Evolutionary conservation across 2,888 invertebrate genomes (phyloP), one percentile per base, ranked within the genome.

Genomic region (Macaria notata): DNA sequence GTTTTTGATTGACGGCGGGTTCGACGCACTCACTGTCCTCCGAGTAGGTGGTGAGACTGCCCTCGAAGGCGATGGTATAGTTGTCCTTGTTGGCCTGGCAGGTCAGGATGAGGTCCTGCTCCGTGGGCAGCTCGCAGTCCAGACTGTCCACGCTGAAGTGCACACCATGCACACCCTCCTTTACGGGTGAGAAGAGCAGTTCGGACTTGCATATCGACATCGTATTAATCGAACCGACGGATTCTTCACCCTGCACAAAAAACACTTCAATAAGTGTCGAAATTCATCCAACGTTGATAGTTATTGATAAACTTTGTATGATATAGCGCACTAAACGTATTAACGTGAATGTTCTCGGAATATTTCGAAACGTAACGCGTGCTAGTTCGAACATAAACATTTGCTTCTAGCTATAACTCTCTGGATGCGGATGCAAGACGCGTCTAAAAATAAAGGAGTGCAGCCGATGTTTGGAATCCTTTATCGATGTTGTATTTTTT

Each of bases 21-120:
- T 90, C 91, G 66, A 75, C 92, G 84, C 94, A 95, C 87, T 95
- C 95, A 79, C 95, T 96, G 81, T 95, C 96, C 86, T 97, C 97
- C 53, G 96, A 96, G 84, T 95, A 96, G 92, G 95, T 94, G 66
- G 95, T 95, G 71, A 95, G 93, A 74, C 96, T 96, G 76, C 97
- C 98, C 91, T 98, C 97, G 76, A 98, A 98, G 68, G 98, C 98
- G 76, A 98, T 97, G 65, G 98, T 98, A 83, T 98, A 98, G 91
- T 98, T 98, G 86, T 97, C 96, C 92, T 98, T 97, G 84, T 97
- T 97, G 63, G 97, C 96, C 87, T 96, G 96, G 84, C 98, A 98
- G 63, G 97, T 98, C 67, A 97, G 93, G 84, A 98, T 95, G 79
- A 97, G 95, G 76, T 97, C 97, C 75, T 95, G 95, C 80, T 95